Evolutionary conservation across 1,140 invertebrate genomes (phyloP), one percentile per base, ranked within the genome.

Genomic region (Uloborus diversus): DNA sequence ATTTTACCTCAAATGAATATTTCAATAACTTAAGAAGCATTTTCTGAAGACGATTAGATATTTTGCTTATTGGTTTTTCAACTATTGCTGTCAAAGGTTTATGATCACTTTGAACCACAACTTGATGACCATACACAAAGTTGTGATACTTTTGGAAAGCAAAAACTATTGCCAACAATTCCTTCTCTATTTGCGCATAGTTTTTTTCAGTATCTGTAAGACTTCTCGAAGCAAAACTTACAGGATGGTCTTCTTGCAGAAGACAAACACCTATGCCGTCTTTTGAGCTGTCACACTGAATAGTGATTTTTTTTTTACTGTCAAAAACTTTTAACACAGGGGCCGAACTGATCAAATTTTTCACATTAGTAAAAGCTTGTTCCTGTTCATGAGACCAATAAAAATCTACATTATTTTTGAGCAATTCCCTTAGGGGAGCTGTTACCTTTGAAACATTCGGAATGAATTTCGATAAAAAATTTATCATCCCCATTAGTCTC

Each of bases 131-230:
- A 81, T 84, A 88, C 4, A 89, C 35, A 62, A 86, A 88, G 35
- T 86, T 42, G 73, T 87, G 84, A 82, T 88, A 88, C 68, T 84
- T 86, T 61, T 84, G 79, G 7, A 88, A 81, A 11, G 81, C 87
- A 82, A 83, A 89, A 4, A 89, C 84, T 25, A 90, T 85, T 2
- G 86, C 86, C 9, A 89, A 76, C 0, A 86, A 87, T 81, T 90
- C 87, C 69, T 86, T 88, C 51, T 89, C 86, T 11, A 89, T 87
- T n/a, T n/a, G n/a, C n/a, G n/a, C n/a, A n/a, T n/a, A n/a, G n/a
- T n/a, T n/a, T n/a, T n/a, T n/a, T n/a, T n/a, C n/a, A n/a, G n/a
- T n/a, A n/a, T n/a, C n/a, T n/a, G n/a, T n/a, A 13, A 89, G 79
- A 13, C 86, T 83, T 37, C 86, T 76, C 4, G 87, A 89, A 4